Conservation (phyloP, 2,888 invertebrate genomes). For the Apodemia hepburni region DNA sequence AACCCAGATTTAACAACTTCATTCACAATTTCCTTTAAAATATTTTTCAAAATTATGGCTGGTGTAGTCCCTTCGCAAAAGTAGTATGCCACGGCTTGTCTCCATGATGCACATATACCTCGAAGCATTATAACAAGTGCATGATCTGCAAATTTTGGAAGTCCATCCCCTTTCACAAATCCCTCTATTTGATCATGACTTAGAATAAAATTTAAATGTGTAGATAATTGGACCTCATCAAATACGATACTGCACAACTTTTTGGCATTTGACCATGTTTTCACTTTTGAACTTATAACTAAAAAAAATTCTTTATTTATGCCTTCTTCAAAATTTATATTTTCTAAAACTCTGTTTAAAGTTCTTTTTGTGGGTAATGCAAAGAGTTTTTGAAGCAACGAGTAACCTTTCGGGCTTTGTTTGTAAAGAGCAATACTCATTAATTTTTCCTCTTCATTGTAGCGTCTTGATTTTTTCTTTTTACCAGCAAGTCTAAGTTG, state of each 20-base stretch:
- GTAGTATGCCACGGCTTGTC: constrained; percentile 19
- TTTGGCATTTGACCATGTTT: too few relatives aligned
- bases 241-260: too few relatives aligned
- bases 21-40: too few relatives aligned
- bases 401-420: constrained; percentile 22
- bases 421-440: constrained; percentile 15
- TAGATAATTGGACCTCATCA: too few relatives aligned
- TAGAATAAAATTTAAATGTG: too few relatives aligned
- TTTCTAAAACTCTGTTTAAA: constrained; percentile 4
- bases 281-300: too few relatives aligned
- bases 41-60: not conserved
- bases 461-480: not conserved
- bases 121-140: too few relatives aligned
- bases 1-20: too few relatives aligned
- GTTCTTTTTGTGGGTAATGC: constrained; percentile 20
- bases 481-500: not conserved
- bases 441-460: constrained; percentile 18
- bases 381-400: constrained; percentile 23
- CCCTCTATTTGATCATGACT: too few relatives aligned
- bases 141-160: too few relatives aligned
- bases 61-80: constrained; percentile 19
- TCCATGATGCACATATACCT: constrained; percentile 22
- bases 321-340: not conserved
- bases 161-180: too few relatives aligned
- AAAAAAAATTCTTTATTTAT: too few relatives aligned